Evolutionary conservation across 2,797 vertebrate genomes (phyloP).

Genomic region (Alectoris magna): DNA sequence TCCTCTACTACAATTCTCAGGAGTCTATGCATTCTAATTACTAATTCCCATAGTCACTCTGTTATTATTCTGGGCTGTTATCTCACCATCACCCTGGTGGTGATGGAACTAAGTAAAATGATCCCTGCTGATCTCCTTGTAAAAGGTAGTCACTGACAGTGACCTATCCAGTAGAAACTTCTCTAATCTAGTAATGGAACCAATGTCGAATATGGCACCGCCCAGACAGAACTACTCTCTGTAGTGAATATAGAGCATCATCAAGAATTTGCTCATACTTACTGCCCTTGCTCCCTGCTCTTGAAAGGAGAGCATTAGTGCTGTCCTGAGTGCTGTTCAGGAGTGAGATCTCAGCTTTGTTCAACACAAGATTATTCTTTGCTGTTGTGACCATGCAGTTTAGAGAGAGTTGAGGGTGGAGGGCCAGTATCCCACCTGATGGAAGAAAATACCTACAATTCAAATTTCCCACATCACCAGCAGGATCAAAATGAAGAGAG

Average conservation of each 20-base stretch:
- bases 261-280: background rate
- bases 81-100: background rate
- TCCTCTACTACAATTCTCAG: background rate
- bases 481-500: background rate
- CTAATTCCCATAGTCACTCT: background rate
- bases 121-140: background rate
- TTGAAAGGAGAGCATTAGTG: background rate
- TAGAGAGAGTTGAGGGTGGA: background rate
- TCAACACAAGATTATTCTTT: background rate
- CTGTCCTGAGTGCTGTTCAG: background rate
- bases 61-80: background rate
- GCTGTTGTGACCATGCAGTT: background rate
- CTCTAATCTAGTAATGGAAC: background rate
- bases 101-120: background rate
- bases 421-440: background rate
- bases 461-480: background rate
- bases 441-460: background rate
- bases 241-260: background rate
- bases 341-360: background rate
- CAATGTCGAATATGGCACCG: background rate
- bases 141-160: background rate
- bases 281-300: background rate
- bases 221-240: background rate
- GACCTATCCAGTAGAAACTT: background rate
- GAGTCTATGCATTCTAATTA: background rate